Percentiles rank a stretch among this genome's conserved stretches.
These are phyloP conservation scores for Philereme transversata DNA, from an alignment of 2,888 invertebrate species.

Conservation along the genomic window DNA sequence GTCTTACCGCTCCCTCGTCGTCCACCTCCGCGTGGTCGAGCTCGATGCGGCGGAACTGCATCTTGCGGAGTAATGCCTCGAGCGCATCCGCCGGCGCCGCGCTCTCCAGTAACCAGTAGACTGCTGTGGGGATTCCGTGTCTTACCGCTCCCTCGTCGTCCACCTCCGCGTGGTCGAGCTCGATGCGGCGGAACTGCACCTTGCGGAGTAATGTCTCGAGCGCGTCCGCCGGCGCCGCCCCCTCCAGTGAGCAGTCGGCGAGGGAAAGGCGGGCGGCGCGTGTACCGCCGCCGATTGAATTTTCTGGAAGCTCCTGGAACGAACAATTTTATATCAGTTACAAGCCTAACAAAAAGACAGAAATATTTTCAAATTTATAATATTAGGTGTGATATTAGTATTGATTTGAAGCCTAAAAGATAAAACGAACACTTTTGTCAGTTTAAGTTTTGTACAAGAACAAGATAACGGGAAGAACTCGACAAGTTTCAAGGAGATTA, in stretches of 20 bases:
- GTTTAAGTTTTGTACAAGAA: too few species aligned
- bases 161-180: slow-evolving; percentile 87
- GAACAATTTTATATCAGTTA: not conserved
- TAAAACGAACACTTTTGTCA: too few species aligned
- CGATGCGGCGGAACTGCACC: slow-evolving; percentile 88
- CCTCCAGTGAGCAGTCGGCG: slow-evolving; percentile 83
- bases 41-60: slow-evolving; percentile 88
- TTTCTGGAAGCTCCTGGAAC: slow-evolving; percentile 68
- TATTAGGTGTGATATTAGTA: too few species aligned
- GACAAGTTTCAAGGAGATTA: too few species aligned
- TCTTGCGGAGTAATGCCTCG: slow-evolving; percentile 91
- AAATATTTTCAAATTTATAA: too few species aligned
- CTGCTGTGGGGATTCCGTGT: slow-evolving; percentile 24
- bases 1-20: slow-evolving; percentile 86
- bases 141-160: slow-evolving; percentile 88
- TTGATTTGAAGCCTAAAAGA: too few species aligned
- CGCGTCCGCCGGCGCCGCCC: slow-evolving; percentile 88
- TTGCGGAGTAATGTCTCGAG: slow-evolving; percentile 92
- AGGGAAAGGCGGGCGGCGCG: slow-evolving; percentile 86
- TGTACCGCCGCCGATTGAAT: slow-evolving; percentile 61
- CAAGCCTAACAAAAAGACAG: too few species aligned
- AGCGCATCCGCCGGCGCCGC: slow-evolving; percentile 89
- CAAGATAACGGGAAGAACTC: too few species aligned
- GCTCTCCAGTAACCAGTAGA: slow-evolving; percentile 84
- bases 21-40: slow-evolving; percentile 87